These are phyloP conservation scores for Carcharodon carcharias DNA, from an alignment of 2,797 vertebrate genomes.

Conservation along the genomic window DNA sequence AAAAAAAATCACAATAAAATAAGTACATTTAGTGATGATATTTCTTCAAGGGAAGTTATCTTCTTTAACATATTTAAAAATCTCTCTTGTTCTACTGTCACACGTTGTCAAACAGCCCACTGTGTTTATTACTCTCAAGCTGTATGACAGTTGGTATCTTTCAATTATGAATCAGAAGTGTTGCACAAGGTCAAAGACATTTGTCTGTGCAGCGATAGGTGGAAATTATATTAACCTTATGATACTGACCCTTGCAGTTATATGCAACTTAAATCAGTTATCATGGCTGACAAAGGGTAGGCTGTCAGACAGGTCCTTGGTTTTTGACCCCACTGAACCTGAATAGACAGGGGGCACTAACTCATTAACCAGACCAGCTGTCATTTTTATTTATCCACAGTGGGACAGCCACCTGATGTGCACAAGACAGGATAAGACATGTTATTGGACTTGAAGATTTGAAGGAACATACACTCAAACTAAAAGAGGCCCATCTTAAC, in stretches of 20 bases:
- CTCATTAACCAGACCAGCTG: background rate
- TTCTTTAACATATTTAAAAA: background rate
- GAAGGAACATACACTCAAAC: background rate
- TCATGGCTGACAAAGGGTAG: background rate
- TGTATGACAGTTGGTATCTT: background rate
- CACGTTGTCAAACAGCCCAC: background rate
- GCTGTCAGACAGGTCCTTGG: background rate
- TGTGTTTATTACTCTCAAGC: background rate
- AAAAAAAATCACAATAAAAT: background rate
- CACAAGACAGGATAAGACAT: background rate
- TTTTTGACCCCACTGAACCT: background rate
- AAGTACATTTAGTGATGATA: background rate
- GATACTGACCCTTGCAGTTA: background rate
- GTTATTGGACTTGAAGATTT: background rate
- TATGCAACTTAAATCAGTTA: background rate
- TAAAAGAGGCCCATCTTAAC: background rate
- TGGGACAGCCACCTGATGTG: background rate
- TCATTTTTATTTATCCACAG: background rate
- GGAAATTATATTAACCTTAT: background rate
- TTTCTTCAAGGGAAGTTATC: background rate
- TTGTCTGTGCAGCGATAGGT: too few relatives aligned
- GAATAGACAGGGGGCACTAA: background rate
- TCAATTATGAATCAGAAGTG: background rate
- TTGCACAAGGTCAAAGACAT: background rate
- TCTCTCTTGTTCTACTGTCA: background rate